Conservation (phyloP, 2,888 invertebrate species). For the Bruchidius siliquastri region DNA sequence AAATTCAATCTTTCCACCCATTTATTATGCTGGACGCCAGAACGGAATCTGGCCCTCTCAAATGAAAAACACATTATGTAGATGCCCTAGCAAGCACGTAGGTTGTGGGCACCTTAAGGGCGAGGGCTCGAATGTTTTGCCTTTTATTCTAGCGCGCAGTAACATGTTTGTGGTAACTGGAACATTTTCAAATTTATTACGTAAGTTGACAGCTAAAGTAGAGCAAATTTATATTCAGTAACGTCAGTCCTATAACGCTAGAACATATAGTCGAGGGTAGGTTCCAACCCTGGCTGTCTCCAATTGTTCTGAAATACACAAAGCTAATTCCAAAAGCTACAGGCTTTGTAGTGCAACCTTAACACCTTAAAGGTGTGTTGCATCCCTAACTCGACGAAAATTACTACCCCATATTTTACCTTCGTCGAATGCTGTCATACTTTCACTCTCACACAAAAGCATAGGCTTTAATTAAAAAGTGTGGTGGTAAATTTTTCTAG, state of each 20-base stretch:
- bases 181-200: too few relatives aligned
- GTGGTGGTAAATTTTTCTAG: not conserved
- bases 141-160: too few relatives aligned
- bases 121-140: too few relatives aligned
- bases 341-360: not conserved
- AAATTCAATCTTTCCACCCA: constrained; percentile 37
- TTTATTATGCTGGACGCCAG: constrained; percentile 24
- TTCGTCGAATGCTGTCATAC: not conserved
- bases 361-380: not conserved
- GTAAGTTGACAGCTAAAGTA: too few relatives aligned
- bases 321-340: too few relatives aligned
- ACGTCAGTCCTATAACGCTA: too few relatives aligned
- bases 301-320: too few relatives aligned
- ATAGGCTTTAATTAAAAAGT: not conserved
- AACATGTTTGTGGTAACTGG: too few relatives aligned
- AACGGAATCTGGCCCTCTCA: not conserved
- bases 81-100: not conserved
- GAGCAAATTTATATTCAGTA: too few relatives aligned
- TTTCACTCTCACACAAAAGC: not conserved
- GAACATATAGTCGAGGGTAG: too few relatives aligned
- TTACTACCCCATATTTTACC: not conserved
- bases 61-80: not conserved
- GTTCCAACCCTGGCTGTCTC: too few relatives aligned
- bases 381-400: not conserved
- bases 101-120: not conserved